Evolutionary conservation across 2,888 invertebrate genomes (phyloP).

Genomic region (Epistrophe grossulariae): DNA sequence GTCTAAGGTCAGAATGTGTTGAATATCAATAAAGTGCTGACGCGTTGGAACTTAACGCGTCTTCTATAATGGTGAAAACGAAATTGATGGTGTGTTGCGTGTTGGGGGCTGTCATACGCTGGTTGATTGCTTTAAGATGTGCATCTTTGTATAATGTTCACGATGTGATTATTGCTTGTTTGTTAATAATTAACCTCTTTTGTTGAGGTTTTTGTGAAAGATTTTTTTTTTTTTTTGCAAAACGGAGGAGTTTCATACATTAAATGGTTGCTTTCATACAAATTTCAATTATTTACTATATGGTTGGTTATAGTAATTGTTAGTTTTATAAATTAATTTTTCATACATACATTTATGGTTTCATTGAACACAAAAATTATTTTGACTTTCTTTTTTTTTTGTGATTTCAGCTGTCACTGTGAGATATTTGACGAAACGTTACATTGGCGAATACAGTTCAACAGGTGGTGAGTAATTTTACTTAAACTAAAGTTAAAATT

Average conservation of each 20-base stretch:
- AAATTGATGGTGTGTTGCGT: constrained; percentile 71
- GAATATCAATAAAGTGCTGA: constrained; percentile 74
- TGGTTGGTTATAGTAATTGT: constrained; percentile 1
- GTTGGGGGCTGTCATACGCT: constrained; percentile 59
- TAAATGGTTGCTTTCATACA: not conserved
- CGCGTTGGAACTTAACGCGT: constrained; percentile 59
- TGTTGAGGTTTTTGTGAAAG: constrained; percentile 34
- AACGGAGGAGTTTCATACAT: constrained; percentile 27
- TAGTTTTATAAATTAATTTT: constrained; percentile 28
- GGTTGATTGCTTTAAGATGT: constrained; percentile 53
- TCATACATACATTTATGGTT: not conserved
- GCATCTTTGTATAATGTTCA: constrained; percentile 34
- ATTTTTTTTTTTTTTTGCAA: not conserved
- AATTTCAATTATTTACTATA: not conserved
- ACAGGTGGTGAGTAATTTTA: constrained; percentile 88
- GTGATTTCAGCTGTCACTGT: constrained; percentile 90
- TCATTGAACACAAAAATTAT: not conserved
- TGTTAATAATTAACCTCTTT: constrained; percentile 70
- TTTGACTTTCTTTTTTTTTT: constrained; percentile 43
- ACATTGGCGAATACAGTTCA: constrained; percentile 92
- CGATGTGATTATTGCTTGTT: constrained; percentile 57
- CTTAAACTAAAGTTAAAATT: not conserved
- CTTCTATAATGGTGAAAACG: constrained; percentile 47
- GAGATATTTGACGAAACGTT: constrained; percentile 91
- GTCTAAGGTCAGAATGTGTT: constrained; percentile 74